Percentiles rank a stretch among this genome's conserved stretches.
Conservation (phyloP, 2,113 vertebrate genomes). For the Dasyornis broadbenti region DNA sequence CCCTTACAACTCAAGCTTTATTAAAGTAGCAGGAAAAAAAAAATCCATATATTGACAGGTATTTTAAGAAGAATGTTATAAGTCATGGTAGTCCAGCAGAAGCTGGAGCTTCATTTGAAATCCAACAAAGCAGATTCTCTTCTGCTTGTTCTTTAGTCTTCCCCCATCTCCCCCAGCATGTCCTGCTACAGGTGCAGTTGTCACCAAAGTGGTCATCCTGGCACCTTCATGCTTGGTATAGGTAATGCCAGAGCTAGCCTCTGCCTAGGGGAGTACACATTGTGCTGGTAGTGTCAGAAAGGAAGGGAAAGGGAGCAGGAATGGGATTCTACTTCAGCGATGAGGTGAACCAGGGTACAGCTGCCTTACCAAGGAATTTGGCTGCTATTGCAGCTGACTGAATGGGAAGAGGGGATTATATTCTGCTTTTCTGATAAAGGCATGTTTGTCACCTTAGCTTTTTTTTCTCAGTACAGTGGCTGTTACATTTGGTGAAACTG, state of each 20-base stretch:
- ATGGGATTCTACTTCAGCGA: rapidly evolving
- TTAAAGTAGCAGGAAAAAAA: not conserved
- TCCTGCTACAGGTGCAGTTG: not conserved
- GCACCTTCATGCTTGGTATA: not conserved
- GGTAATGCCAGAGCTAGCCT: not conserved
- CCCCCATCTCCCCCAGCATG: not conserved
- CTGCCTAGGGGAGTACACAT: not conserved
- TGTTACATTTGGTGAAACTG: not conserved
- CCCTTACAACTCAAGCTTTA: not conserved
- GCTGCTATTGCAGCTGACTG: not conserved
- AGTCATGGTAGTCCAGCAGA: not conserved
- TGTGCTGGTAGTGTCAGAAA: not conserved
- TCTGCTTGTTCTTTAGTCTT: not conserved
- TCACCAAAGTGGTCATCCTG: not conserved
- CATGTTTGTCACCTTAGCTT: not conserved
- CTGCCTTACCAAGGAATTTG: not conserved
- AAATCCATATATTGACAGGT: not conserved
- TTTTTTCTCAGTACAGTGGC: not conserved
- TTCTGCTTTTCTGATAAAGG: not conserved
- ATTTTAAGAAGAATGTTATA: not conserved
- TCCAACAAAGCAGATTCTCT: not conserved
- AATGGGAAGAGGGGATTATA: not conserved
- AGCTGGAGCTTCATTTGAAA: not conserved
- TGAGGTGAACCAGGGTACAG: not conserved
- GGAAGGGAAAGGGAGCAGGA: not conserved